These are phyloP conservation scores for Pristionchus exspectatus DNA, from an alignment of 2,888 invertebrate species.

Conservation along the genomic window DNA sequence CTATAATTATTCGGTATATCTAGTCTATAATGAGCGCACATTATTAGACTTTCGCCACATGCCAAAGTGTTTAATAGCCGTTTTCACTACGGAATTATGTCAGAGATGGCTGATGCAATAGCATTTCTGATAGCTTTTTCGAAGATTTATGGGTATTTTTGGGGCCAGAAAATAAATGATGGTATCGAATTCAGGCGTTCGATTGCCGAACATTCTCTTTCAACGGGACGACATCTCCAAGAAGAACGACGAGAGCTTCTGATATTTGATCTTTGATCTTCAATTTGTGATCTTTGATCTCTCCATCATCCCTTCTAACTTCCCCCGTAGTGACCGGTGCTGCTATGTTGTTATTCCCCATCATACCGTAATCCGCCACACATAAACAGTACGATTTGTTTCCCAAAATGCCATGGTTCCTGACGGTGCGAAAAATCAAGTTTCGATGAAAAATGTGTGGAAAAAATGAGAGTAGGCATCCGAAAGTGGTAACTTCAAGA, in stretches of 20 bases:
- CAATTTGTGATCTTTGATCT: not conserved
- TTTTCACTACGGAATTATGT: too few species aligned
- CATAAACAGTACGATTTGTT: constrained; percentile 41
- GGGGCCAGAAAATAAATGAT: not conserved
- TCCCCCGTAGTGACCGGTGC: constrained; percentile 33
- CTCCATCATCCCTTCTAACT: not conserved
- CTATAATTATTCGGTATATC: not conserved
- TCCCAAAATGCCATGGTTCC: not conserved
- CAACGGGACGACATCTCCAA: constrained; percentile 47
- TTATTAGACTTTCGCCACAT: not conserved
- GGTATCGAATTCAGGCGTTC: constrained; percentile 11
- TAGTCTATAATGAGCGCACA: not conserved
- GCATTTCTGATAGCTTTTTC: not conserved
- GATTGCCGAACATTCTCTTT: constrained; percentile 55
- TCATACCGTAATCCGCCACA: not conserved
- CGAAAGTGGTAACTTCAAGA: too few species aligned
- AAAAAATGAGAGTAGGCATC: not conserved
- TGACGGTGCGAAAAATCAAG: not conserved
- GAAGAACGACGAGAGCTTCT: constrained; percentile 31
- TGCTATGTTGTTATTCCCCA: constrained; percentile 18
- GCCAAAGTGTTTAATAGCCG: not conserved
- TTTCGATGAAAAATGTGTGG: not conserved
- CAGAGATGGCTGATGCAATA: not conserved
- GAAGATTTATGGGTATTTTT: not conserved
- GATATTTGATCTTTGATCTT: constrained; percentile 25